Evolutionary conservation across 1,140 invertebrate species (phyloP).

Genomic region (Drosophila persimilis): DNA sequence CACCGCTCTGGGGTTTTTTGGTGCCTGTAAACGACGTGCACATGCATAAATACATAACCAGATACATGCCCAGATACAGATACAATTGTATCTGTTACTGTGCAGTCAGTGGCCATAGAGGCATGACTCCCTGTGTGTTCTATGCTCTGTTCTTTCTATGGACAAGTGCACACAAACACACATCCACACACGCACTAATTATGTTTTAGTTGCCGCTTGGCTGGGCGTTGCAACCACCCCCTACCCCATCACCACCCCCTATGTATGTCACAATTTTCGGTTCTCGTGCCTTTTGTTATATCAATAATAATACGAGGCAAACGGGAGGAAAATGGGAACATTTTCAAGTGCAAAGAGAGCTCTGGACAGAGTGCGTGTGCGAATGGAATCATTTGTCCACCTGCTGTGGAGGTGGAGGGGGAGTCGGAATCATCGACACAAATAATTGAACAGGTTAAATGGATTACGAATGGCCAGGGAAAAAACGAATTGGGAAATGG

Average conservation of each 20-base stretch:
- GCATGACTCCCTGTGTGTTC: not conserved
- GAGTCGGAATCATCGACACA: not conserved
- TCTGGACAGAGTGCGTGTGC: no score
- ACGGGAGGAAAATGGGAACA: slow-evolving; percentile 22
- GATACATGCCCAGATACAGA: slow-evolving; percentile 20
- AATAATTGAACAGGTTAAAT: slow-evolving; percentile 47
- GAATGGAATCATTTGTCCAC: no score
- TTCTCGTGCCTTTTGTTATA: slow-evolving; percentile 36
- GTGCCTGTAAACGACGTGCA: slow-evolving; percentile 43
- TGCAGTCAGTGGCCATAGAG: slow-evolving; percentile 26
- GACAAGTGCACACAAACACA: not conserved
- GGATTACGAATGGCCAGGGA: slow-evolving; percentile 13
- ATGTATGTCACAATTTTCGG: slow-evolving; percentile 48
- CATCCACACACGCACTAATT: slow-evolving; percentile 41
- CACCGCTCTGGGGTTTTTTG: slow-evolving; percentile 22
- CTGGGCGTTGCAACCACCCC: slow-evolving; percentile 34
- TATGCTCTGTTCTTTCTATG: slow-evolving; percentile 1
- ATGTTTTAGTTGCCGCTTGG: slow-evolving; percentile 72
- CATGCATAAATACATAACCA: slow-evolving; percentile 46
- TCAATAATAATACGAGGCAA: slow-evolving; percentile 39
- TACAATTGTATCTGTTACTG: slow-evolving; percentile 63
- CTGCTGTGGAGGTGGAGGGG: no score
- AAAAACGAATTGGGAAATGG: no score
- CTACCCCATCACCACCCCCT: not conserved
- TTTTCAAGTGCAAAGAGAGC: slow-evolving; percentile 39